Percentiles rank a stretch among this genome's conserved stretches.
These are phyloP conservation scores for Bombus cullumanus DNA, from an alignment of 1,140 invertebrate species.

Conservation along the genomic window DNA sequence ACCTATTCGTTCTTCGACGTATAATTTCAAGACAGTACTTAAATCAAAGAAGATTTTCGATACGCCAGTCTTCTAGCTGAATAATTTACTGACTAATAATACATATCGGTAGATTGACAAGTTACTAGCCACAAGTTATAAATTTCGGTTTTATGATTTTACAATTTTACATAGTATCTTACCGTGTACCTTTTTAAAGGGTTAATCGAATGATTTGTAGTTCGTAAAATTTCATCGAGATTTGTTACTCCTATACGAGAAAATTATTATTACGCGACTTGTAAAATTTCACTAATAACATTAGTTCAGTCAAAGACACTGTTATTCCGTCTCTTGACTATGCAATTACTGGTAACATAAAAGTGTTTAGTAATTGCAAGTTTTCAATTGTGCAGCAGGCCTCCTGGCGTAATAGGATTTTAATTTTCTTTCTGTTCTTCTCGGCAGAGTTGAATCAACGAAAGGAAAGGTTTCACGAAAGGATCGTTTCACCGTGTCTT, in stretches of 20 bases:
- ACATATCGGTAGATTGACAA: background rate
- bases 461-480: background rate
- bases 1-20: background rate
- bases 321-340: no score
- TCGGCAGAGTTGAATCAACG: background rate
- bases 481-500: background rate
- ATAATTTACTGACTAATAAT: background rate
- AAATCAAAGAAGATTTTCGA: background rate
- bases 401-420: no score
- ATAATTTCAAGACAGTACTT: background rate
- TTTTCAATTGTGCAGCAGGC: no score
- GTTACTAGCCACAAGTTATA: background rate
- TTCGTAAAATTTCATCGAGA: background rate
- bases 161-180: background rate
- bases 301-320: no score
- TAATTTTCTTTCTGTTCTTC: no score
- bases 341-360: no score
- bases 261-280: background rate
- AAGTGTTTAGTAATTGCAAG: no score
- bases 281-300: background rate
- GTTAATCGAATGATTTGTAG: background rate
- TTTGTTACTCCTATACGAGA: no score
- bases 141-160: background rate
- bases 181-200: background rate
- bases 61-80: background rate